Evolutionary conservation across 2,797 vertebrate species (phyloP), one percentile per base, ranked within the genome.

Genomic region (Semaprochilodus insignis): DNA sequence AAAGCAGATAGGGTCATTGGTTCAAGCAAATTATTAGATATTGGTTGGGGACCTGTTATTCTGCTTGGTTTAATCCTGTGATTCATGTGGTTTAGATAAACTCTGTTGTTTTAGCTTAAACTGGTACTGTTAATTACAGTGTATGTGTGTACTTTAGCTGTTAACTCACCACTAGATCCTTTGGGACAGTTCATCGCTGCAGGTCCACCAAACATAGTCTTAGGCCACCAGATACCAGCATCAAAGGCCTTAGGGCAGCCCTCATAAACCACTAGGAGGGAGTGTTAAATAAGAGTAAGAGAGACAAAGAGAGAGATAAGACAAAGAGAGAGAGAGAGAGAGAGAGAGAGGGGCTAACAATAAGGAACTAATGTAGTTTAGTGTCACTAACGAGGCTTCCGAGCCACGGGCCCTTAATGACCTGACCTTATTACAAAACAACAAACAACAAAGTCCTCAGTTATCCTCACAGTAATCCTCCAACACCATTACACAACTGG

Each of bases 171-270:
- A 34, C 92, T 89, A 0, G 96, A 96, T 75, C 96, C 96, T 90
- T 95, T 96, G 81, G 96, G 96, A 85, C 96, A 97, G 0, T 95
- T 94, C 88, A 96, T 94, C 0, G 96, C 95, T 13, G 96, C 96
- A 6, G 96, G 96, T 74, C 95, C 95, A 25, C 96, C 96, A 80
- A 97, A 97, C 85, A 94, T 95, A 25, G 96, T 97, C 89, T 95
- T 96, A 3, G 96, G 96, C 96, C 96, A 97, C 96, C 96, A 97
- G 90, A 97, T 95, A 78, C 94, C 94, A 5, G 94, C 94, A 59
- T 96, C 95, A 0, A 96, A 97, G 0, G 95, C 95, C 86, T 95
- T 95, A 73, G 96, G 96, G 86, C 96, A 97, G 25, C 95, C 95
- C 0, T 94, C 96, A 83, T 97, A 97, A 91, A 96, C 94, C 77